Percentiles rank a stretch among this genome's conserved stretches.
phyloP scores from a whole-genome alignment of 2,888 invertebrate genomes.

The Tetropium fuscum region DNA sequence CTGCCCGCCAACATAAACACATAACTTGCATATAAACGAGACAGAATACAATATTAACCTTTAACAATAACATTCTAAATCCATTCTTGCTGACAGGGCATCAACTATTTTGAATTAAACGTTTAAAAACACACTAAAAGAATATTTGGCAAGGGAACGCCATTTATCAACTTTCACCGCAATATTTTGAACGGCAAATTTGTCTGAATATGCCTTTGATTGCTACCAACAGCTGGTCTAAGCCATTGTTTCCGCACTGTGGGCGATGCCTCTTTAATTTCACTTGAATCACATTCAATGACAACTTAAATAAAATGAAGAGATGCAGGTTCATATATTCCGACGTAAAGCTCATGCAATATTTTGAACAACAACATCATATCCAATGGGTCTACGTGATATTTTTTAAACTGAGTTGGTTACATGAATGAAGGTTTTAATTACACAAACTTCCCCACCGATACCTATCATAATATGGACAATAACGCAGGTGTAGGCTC shows the following conservation, averaged over 20 bases:
- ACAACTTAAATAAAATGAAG: too few species aligned
- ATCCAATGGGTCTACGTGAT: too few species aligned
- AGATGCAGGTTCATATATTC: too few species aligned
- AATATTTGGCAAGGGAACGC: slow-evolving; percentile 37
- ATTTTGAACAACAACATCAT: too few species aligned
- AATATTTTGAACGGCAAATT: slow-evolving; percentile 21
- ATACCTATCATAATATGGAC: too few species aligned
- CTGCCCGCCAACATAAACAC: slow-evolving; percentile 45
- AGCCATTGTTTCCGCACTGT: slow-evolving; percentile 15
- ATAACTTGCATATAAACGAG: slow-evolving; percentile 43
- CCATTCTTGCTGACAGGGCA: slow-evolving; percentile 28
- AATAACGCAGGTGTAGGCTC: too few species aligned
- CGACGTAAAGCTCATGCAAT: too few species aligned
- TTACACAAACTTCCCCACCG: too few species aligned
- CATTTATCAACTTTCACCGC: slow-evolving; percentile 36
- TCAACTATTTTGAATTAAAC: slow-evolving; percentile 36
- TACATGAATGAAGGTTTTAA: too few species aligned
- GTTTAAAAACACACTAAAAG: slow-evolving; percentile 37
- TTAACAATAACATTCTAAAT: slow-evolving; percentile 42
- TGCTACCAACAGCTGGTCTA: slow-evolving; percentile 12
- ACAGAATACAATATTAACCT: slow-evolving; percentile 39
- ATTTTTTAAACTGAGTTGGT: too few species aligned
- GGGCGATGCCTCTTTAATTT: too few species aligned
- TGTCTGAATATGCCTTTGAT: slow-evolving; percentile 15
- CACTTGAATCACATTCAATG: too few species aligned